Percentiles rank a stretch among this genome's conserved stretches.
phyloP scores from a whole-genome alignment of 2,113 vertebrate genomes.

The Emberiza fucata region DNA sequence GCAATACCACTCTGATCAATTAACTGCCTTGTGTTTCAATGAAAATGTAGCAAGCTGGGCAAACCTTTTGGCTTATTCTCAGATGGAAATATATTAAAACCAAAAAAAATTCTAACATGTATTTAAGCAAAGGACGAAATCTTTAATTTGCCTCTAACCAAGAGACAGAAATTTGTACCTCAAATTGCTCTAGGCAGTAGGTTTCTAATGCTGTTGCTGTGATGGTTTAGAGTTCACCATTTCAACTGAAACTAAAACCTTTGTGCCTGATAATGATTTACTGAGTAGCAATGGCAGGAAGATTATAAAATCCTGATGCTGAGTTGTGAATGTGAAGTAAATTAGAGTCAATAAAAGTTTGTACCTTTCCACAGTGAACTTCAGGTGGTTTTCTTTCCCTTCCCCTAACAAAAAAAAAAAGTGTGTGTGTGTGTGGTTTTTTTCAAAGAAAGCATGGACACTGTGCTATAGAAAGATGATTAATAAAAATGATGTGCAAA shows the following conservation, averaged over 20 bases:
- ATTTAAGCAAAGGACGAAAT: constrained; percentile 34
- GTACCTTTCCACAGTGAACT: neutral
- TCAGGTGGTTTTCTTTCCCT: neutral
- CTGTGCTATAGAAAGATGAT: neutral
- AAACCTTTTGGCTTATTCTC: constrained; percentile 18
- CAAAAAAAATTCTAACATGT: constrained; percentile 26
- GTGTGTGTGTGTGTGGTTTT: neutral
- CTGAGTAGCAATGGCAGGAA: constrained; percentile 22
- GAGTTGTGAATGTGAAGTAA: constrained; percentile 66
- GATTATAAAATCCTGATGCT: constrained; percentile 5
- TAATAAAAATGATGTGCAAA: neutral
- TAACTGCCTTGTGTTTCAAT: neutral
- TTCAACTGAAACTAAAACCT: constrained; percentile 59
- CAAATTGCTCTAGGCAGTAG: constrained; percentile 17
- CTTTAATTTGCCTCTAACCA: constrained; percentile 19
- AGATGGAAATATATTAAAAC: constrained; percentile 41
- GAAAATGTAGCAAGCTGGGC: neutral
- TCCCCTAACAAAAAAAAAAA: neutral
- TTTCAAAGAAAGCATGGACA: neutral
- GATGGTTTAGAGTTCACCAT: constrained; percentile 22
- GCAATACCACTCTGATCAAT: neutral
- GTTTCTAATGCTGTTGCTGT: constrained; percentile 33
- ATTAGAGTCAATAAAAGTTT: constrained; percentile 63
- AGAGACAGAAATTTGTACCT: constrained; percentile 18
- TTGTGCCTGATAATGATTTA: constrained; percentile 64